Evolutionary conservation across 1,140 invertebrate genomes (phyloP), one percentile per base, ranked within the genome.

Genomic region (Propsilocerus akamusi): DNA sequence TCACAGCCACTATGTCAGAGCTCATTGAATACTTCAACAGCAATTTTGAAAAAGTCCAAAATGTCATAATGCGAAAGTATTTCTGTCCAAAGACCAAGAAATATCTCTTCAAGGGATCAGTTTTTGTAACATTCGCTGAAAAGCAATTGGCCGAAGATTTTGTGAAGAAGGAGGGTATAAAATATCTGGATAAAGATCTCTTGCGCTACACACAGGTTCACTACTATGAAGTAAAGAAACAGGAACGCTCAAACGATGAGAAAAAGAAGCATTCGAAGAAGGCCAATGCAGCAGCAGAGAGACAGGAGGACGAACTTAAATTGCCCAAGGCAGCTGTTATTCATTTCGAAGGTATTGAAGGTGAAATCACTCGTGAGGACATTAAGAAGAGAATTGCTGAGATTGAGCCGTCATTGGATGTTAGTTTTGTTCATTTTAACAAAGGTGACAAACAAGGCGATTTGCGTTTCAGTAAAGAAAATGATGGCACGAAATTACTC

Each of bases 51-150:
- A 72, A 77, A 46, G 72, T 84, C 28, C 84, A 91, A 46, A 84
- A 83, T 60, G 69, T 95, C 30, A 67, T 77, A 57, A 82, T 86
- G 76, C 74, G 85, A 54, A 75, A 73, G 50, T 86, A 81, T 54
- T 64, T 67, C 28, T 79, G 83, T 55, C 77, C 75, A 52, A 66
- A 73, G 5, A 69, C 68, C 6, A 82, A 83, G 57, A 72, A 73
- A 30, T 68, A 72, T 47, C 65, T 73, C 26, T 92, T 91, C 58
- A 88, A 97, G 69, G 92, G 92, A 34, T 95, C 91, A 6, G 76
- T 92, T 47, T 93, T 93, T 70, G 75, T 82, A 20, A 81, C 83
- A 3, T 96, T 93, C 59, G 74, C 77, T 56, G 82, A 75, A 25
- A 68, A 77, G 48, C 86, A 90, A 48, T 72, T 76, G 55, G 78